Base-by-base conservation (phyloP, 1,140 invertebrate species). In the Drosophila rhopaloa region DNA sequence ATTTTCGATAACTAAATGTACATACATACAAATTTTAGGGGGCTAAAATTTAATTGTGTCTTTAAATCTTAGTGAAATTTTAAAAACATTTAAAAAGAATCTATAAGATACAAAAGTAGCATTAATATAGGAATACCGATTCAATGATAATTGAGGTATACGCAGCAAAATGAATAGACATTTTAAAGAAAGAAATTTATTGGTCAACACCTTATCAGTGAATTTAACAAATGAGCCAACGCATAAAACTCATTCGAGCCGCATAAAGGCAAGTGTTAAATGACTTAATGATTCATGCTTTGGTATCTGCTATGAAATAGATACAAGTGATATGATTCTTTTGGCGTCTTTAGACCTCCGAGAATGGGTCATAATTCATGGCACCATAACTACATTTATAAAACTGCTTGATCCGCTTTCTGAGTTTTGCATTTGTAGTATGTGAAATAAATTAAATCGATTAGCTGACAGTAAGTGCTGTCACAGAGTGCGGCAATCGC, bases 291-390 rank as follows among this genome's bases (percentile, higher is more conserved):
- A 68, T 66, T 66, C 46, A 68, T 51, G 38, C 10, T 24, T 19
- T 6, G 13, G 16, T 48, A 67, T 63, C 27, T 37, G 37, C 11
- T 1, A 11, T 24, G 5, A 9, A 48, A 38, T 29, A 54, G 60
- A 68, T 68, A 46, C 47, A 44, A 65, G 60, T 62, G 60, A 68
- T 44, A 24, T 53, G 38, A 44, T 29, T 53, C 47, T 53, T 27
- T 14, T 3, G 59, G 56, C 32, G 54, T 48, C 43, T 10, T 10
- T 40, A 40, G 58, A 66, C 24, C 63, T 40, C 44, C 38, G 6
- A 43, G 35, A 67, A 7, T 70, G 65, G 67, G 67, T 71, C 67
- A 71, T 41, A 24, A 24, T 56, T 71, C 63, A 27, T n/a, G 43
- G 8, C 8, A 4, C 14, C 41, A 44, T 44, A 4, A 16, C 41